A percentile compares a stretch with the other conserved stretches of the same genome.
phyloP scores from a whole-genome alignment of 2,113 vertebrate genomes.

The Cyanocitta stelleri region DNA sequence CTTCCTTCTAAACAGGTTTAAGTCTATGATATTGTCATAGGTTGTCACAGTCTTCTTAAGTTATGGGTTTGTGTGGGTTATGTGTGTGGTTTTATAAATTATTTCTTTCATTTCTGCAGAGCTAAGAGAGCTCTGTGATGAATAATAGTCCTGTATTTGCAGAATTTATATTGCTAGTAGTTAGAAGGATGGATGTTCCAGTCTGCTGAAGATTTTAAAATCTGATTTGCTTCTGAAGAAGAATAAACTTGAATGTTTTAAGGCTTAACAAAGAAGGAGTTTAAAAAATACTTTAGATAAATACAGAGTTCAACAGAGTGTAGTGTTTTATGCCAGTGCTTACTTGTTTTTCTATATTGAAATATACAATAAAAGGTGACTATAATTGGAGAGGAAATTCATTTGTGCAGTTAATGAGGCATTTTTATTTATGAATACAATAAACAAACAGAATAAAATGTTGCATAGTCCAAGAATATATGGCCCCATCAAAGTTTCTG shows the following conservation, averaged over 20 bases:
- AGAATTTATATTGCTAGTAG: not conserved
- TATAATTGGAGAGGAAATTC: not conserved
- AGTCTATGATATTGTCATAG: not conserved
- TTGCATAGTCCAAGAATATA: not conserved
- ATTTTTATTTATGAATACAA: slow-evolving; percentile 18
- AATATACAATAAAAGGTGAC: not conserved
- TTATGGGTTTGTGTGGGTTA: not conserved
- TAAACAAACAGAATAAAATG: not conserved
- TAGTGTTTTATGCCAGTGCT: not conserved
- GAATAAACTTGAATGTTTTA: not conserved
- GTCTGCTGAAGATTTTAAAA: slow-evolving; percentile 9
- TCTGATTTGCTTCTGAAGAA: not conserved
- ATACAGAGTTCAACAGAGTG: not conserved
- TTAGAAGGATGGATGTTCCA: slow-evolving; percentile 11
- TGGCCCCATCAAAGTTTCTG: not conserved
- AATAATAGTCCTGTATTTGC: not conserved
- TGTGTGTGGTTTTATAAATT: not conserved
- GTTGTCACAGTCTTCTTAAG: not conserved
- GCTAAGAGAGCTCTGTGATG: not conserved
- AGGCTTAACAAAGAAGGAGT: not conserved
- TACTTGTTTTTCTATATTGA: not conserved
- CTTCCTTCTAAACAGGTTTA: not conserved
- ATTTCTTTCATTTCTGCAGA: slow-evolving; percentile 14
- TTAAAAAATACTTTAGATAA: slow-evolving; percentile 1
- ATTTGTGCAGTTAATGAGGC: not conserved